Conservation (phyloP, 2,797 vertebrate genomes). For the Oceanodroma leucorhoa region DNA sequence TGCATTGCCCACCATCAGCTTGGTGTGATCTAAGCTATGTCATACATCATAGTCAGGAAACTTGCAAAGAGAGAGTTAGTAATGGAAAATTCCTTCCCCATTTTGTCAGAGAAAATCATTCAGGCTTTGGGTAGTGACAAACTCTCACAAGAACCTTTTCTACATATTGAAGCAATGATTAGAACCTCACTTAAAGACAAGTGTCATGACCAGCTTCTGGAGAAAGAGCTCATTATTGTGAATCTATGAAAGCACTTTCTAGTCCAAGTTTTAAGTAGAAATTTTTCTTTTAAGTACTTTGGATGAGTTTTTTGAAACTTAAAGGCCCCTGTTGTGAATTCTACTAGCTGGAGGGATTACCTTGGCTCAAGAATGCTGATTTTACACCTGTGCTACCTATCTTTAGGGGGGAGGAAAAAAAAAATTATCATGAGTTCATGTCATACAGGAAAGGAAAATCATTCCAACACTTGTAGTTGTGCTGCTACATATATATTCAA, state of each 20-base stretch:
- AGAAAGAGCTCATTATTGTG: not conserved
- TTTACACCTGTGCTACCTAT: not conserved
- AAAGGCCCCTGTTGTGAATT: not conserved
- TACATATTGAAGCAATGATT: not conserved
- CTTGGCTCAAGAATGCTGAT: not conserved
- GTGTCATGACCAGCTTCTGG: not conserved
- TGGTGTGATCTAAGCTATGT: not conserved
- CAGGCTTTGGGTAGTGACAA: not conserved
- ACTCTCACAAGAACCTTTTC: not conserved
- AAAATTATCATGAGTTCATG: not conserved
- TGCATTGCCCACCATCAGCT: not conserved
- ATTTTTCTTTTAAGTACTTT: not conserved
- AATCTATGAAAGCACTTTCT: not conserved
- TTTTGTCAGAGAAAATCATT: not conserved
- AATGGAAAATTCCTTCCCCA: not conserved
- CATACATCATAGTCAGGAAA: not conserved
- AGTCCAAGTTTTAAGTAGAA: not conserved
- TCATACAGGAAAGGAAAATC: not conserved
- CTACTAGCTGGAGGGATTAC: not conserved
- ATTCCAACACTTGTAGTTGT: not conserved
- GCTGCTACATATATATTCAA: not conserved
- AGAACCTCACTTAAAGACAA: not conserved
- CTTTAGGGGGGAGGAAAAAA: not conserved
- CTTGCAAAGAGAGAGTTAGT: not conserved
- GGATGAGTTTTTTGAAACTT: not conserved